Base-by-base conservation (phyloP, 2,888 invertebrate genomes). In the Yponomeuta plumbellus region DNA sequence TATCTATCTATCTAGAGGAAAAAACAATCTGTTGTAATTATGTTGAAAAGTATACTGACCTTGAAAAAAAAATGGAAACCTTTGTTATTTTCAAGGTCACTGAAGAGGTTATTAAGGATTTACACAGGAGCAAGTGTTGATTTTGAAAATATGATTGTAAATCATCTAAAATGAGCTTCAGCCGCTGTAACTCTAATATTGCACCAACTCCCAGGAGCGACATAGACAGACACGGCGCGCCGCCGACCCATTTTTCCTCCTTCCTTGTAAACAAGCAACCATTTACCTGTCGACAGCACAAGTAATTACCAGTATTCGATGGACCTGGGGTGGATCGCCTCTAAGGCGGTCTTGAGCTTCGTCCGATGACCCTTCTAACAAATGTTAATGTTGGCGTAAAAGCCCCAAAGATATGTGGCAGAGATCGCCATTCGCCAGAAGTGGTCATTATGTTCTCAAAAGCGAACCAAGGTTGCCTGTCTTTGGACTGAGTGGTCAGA, bases 191-290 rank as follows among this genome's bases (percentile, higher is more conserved):
- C 68, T 66, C 69, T 17, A 71, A 61, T 69, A 70, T 77, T 78
- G 69, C 52, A 66, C 71, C 74, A 71, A 39, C 34, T 8, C 63
- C 68, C 2, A 40, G 70, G 68, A 74, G 69, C 72, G 72, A 76
- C 76, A 75, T 71, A 76, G 75, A 74, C 74, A 74, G 72, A 73
- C 76, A 72, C 66, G 71, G 74, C 74, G 74, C 73, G 74, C 71
- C 75, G 71, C 75, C 69, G 70, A 73, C 78, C 75, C 79, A 83
- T 84, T 82, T 85, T 84, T 84, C 80, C 71, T 73, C 67, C 70
- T 70, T 72, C 76, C 75, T 80, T 70, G 77, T 79, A 80, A 78
- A 82, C 75, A 79, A 74, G 72, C 72, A 63, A 73, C 74, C 75
- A 75, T 80, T 80, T 74, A 75, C 72, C 69, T 75, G 79, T 76